Conservation (phyloP, 2,113 vertebrate genomes). For the Pandion haliaetus region DNA sequence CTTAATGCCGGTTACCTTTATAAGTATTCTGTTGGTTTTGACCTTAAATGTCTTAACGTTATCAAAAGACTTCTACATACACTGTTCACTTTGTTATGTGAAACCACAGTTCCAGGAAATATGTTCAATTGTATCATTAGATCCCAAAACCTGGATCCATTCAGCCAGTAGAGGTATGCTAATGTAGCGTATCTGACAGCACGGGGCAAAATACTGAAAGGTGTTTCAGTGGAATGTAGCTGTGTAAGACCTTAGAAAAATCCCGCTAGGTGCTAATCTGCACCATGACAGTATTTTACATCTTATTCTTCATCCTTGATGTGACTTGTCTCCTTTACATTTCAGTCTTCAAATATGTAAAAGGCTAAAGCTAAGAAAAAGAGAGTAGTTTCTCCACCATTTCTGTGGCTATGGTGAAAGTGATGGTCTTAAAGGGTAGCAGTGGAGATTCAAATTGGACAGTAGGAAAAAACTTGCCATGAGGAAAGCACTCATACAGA, state of each 20-base stretch:
- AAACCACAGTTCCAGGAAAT: background rate
- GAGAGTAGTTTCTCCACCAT: background rate
- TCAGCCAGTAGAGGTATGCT: background rate
- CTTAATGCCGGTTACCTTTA: background rate
- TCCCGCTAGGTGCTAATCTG: background rate
- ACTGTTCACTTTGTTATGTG: background rate
- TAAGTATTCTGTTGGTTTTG: background rate
- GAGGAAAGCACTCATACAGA: background rate
- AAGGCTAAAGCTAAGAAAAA: background rate
- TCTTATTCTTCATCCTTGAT: background rate
- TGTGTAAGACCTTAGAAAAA: background rate
- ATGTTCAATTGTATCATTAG: background rate
- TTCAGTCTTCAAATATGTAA: background rate
- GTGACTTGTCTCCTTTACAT: background rate
- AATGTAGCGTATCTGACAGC: background rate
- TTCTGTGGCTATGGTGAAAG: background rate
- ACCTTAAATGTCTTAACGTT: background rate
- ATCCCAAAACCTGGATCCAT: background rate
- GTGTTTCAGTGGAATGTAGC: background rate
- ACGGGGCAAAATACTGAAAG: accelerated
- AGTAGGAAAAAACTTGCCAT: background rate
- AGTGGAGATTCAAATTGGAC: background rate
- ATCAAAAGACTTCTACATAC: background rate
- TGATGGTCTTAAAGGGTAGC: background rate
- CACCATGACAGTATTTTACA: background rate